Base-by-base conservation (phyloP, 37 sponge, comb jelly and placozoan species). In the Geodia barretti region DNA sequence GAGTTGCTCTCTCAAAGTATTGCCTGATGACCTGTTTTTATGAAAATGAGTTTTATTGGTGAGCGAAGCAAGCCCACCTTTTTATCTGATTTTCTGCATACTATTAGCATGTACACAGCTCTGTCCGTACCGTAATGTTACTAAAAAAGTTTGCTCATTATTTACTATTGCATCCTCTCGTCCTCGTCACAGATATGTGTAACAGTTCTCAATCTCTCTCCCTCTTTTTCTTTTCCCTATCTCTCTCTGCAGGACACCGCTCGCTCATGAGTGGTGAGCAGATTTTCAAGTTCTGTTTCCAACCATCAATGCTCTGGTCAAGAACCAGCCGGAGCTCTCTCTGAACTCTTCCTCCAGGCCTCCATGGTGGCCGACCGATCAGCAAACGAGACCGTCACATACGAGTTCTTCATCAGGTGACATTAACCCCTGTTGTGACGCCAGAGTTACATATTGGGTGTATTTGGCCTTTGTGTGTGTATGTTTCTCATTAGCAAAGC, bases 401-500 rank as follows among this genome's bases (percentile, higher is more conserved):
- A 99, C 71, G 99, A 99, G 83, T 99, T 95, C 75, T 72, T 99
- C 64, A 96, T n/a, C 96, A 95, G 82, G 96, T 95, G 25, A 4
- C 73, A 47, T 62, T 19, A 36, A 3, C 4, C 24, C 14, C 24
- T 26, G 29, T 11, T 25, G 24, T n/a, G 29, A 25, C 24, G 24
- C 14, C 14, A 11, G 14, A n/a, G n/a, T n/a, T n/a, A n/a, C n/a
- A n/a, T n/a, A n/a, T n/a, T n/a, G n/a, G n/a, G n/a, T n/a, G n/a
- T n/a, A n/a, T n/a, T n/a, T n/a, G n/a, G n/a, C n/a, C n/a, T n/a
- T n/a, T n/a, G n/a, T n/a, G n/a, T n/a, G n/a, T n/a, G n/a, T n/a
- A n/a, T n/a, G n/a, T n/a, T n/a, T n/a, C n/a, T n/a, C n/a, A n/a
- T n/a, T n/a, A n/a, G n/a, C n/a, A n/a, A n/a, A n/a, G n/a, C n/a